Percentiles rank a stretch among this genome's conserved stretches.
Evolutionary conservation across 2,888 invertebrate genomes (phyloP).

Genomic region (Abrostola tripartita): DNA sequence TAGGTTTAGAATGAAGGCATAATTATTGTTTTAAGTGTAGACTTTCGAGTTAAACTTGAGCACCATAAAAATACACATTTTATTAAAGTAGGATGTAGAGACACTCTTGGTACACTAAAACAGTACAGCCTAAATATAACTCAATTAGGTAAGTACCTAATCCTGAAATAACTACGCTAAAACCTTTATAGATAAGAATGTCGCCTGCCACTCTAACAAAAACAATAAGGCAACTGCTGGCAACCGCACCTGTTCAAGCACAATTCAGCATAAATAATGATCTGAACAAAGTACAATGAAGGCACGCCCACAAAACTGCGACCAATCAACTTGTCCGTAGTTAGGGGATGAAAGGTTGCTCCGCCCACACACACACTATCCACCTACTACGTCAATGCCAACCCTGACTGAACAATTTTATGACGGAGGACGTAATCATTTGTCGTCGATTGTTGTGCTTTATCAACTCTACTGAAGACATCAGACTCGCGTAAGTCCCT

Average conservation of each 20-base stretch:
- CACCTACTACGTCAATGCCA: slow-evolving; percentile 60
- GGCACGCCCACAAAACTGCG: slow-evolving; percentile 62
- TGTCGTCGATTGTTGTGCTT: slow-evolving; percentile 54
- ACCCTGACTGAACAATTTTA: slow-evolving; percentile 56
- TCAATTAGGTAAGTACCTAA: not conserved
- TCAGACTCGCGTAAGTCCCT: slow-evolving; percentile 32
- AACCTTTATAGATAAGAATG: not conserved
- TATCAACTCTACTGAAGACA: slow-evolving; percentile 32
- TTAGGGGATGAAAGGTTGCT: slow-evolving; percentile 62
- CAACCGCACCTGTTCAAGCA: slow-evolving; percentile 49
- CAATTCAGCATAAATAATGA: slow-evolving; percentile 65
- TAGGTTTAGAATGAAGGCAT: no score
- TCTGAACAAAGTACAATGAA: slow-evolving; percentile 30
- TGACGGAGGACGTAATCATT: slow-evolving; percentile 60
- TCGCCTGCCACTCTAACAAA: slow-evolving; percentile 16
- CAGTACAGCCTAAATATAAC: not conserved
- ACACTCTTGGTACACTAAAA: no score
- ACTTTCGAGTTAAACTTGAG: no score
- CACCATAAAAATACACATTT: no score
- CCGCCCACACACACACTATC: slow-evolving; percentile 63
- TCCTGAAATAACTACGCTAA: not conserved
- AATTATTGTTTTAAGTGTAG: no score
- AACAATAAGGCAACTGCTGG: slow-evolving; percentile 30
- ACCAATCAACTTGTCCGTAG: slow-evolving; percentile 63
- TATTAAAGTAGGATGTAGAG: no score